Base-by-base conservation (phyloP, 2,888 invertebrate genomes). In the Lithophane socia region DNA sequence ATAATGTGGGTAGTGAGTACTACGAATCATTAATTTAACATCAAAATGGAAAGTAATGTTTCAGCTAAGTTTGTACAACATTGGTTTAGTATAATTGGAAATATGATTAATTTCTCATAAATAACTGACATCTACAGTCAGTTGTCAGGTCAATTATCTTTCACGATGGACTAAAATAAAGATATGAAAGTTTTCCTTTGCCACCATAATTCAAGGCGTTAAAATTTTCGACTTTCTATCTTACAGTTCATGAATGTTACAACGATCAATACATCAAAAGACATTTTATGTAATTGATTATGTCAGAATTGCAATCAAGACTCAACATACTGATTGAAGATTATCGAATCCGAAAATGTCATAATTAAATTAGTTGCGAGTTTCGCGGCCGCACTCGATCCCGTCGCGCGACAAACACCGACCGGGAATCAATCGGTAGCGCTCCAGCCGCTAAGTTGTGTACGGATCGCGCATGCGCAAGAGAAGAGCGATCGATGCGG, bases 401-500 rank as follows among this genome's bases (percentile, higher is more conserved):
- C 82, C 64, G 84, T 66, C 78, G 73, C 83, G 82, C 84, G 85
- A 82, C 79, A 83, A 81, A 88, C 80, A 80, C 87, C 86, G 75
- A 83, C 84, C 86, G 88, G 89, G 91, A 90, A 90, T 91, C 91
- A 90, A 91, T 91, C 90, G 89, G 87, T 85, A 91, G 93, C 95
- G 94, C 93, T 93, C 89, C 87, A 92, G 93, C 92, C 86, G 95
- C 93, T 93, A 91, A 87, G 89, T 88, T 85, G 89, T 87, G 70
- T 69, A 56, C 82, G 81, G 72, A 87, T 54, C 82, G 84, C 90
- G 94, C 93, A 92, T 90, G 91, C 95, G 94, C 93, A 93, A 90
- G 91, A 92, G 86, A 84, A 85, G 90, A 68, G 76, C 89, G 95
- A 95, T 96, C 96, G 95, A 96, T 96, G 95, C 89, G 90, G 86